Conservation (phyloP, 1,140 invertebrate genomes). For the Anthonomus grandis region DNA sequence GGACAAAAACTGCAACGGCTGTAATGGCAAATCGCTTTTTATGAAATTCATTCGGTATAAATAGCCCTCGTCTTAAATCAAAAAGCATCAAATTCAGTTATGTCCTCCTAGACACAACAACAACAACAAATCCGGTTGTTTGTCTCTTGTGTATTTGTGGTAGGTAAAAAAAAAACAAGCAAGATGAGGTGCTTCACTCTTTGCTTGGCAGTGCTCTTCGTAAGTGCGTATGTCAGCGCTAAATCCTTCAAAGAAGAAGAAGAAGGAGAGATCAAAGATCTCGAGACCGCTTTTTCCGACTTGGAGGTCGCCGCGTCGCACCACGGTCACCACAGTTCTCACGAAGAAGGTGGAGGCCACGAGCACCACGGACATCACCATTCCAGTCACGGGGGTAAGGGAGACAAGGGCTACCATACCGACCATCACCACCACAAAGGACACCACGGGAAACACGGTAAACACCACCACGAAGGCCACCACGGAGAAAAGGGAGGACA, state of each 20-base stretch:
- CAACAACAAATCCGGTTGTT: neutral
- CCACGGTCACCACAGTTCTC: constrained; percentile 50
- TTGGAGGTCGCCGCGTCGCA: constrained; percentile 12
- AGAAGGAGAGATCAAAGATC: neutral
- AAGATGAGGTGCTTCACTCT: constrained; percentile 39
- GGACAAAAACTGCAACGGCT: constrained; percentile 10
- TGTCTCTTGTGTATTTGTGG: neutral
- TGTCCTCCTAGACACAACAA: constrained; percentile 19
- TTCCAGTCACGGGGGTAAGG: constrained; percentile 61
- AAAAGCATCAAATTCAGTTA: constrained; percentile 17
- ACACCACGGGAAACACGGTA: constrained; percentile 67
- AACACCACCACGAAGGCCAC: constrained; percentile 67
- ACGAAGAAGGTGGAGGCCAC: constrained; percentile 61
- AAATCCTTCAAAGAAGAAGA: constrained; percentile 37
- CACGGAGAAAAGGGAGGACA: constrained; percentile 70
- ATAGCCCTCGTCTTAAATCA: constrained; percentile 4
- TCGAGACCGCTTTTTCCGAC: constrained; percentile 4
- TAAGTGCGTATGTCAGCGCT: constrained; percentile 9
- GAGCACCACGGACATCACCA: constrained; percentile 62
- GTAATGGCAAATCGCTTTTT: constrained; percentile 22
- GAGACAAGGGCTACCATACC: constrained; percentile 65
- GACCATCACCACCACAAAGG: constrained; percentile 66
- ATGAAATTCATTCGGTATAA: constrained; percentile 22
- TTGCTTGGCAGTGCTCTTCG: constrained; percentile 35
- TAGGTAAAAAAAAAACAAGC: constrained; percentile 1